Evolutionary conservation across 2,113 vertebrate species (phyloP), one percentile per base, ranked within the genome.

Genomic region (Trogon melanurus): DNA sequence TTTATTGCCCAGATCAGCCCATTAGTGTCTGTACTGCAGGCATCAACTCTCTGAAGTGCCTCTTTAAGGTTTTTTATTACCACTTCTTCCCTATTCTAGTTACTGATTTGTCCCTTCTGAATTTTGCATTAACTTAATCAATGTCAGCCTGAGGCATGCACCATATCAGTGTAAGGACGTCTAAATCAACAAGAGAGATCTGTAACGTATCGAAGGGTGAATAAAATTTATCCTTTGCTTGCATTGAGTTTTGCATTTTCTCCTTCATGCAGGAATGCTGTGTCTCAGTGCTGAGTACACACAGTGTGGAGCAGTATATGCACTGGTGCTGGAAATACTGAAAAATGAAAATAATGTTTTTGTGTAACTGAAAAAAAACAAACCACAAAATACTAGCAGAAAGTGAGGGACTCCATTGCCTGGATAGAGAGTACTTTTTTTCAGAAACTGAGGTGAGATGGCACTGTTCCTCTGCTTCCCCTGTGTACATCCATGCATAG

Each of bases 201-300:
- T 38, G 10, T 48, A 45, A 23, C 14, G 6, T 13, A 18, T 36
- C 2, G 0, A 51, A 60, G 9, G 5, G 8, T 56, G 18, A 85
- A 75, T 47, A 81, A 71, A 89, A 58, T 71, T 32, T 0, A 38
- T 72, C 12, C 41, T 70, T 47, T 29, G 15, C 48, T 51, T 74
- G 13, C n/a, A 47, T 10, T 3, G 41, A 25, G 20, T 60, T 79
- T 56, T 0, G 3, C 0, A 0, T 41, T 70, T 71, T 79, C 15
- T 54, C 23, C 16, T 30, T 61, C 6, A 0, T 21, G 22, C 14
- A 12, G 5, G 15, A 44, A 44, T 26, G 10, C 51, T 6, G 1
- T 13, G 7, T 60, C 22, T 18, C 32, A 44, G 29, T 32, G 44
- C 22, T 44, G 38, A 73, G 13, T 10, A 27, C 7, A 2, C 36